Base-by-base conservation (phyloP, 1,140 invertebrate species). In the Bombus sibiricus region DNA sequence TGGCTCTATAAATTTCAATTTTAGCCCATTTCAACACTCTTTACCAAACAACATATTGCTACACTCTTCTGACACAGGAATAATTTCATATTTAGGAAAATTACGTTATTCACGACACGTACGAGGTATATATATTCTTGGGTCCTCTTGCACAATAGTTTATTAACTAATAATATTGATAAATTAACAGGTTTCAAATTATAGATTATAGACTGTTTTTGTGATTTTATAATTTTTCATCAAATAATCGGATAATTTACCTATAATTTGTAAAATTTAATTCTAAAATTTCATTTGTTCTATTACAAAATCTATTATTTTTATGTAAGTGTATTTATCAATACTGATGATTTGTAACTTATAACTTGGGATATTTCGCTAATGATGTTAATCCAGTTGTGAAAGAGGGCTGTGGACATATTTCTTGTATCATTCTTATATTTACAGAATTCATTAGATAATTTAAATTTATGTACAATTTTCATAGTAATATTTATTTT, bases 1-100 rank as follows among this genome's bases (percentile, higher is more conserved):
- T 64, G n/a, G n/a, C n/a, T 64, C 62, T 32, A 64, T 64, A 64
- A 64, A 64, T 64, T 64, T 64, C n/a, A 64, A 64, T 5, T 64
- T 64, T 64, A 64, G 12, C n/a, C n/a, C 5, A 32, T 64, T 15
- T n/a, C 62, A 15, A 64, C 62, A 64, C 18, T 22, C 47, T 53
- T 53, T n/a, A 32, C n/a, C 8, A 15, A n/a, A 32, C 5, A 32
- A 13, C 13, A 12, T n/a, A n/a, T 64, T 64, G 6, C 13, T 32
- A 53, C 47, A 8, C 12, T 64, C n/a, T 64, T 64, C 5, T 64
- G 62, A 32, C 62, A n/a, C n/a, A 32, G n/a, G n/a, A 64, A 8
- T 15, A 64, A 18, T 32, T 64, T 32, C 59, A 59, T 28, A 62
- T n/a, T 62, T 62, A 13, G 12, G 2, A 62, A n/a, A 64, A 64